Percentiles rank a stretch among this genome's conserved stretches.
phyloP scores from a whole-genome alignment of 1,140 invertebrate species.

The Zaprionus camerounensis region DNA sequence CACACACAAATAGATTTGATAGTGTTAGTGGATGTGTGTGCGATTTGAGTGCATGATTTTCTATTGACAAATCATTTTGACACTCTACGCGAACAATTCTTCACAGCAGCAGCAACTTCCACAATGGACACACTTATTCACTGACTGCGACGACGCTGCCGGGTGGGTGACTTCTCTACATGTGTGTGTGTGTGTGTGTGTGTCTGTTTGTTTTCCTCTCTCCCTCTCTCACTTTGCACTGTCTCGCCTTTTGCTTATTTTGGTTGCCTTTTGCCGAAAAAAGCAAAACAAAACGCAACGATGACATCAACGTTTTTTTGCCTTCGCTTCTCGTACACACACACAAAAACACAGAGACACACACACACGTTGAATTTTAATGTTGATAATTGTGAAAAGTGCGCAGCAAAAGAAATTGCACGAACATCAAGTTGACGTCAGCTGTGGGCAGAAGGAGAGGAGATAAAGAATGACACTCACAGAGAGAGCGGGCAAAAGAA shows the following conservation, averaged over 20 bases:
- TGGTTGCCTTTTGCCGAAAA: conserved; percentile 31
- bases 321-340: conserved; percentile 33
- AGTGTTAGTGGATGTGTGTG: conserved; percentile 5
- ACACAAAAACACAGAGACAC: background rate
- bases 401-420: conserved; percentile 68
- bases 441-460: conserved; percentile 24
- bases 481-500: background rate
- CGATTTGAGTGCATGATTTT: conserved; percentile 39
- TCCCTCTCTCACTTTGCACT: conserved; percentile 1
- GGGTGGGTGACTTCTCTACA: conserved; percentile 15
- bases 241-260: background rate
- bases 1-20: conserved; percentile 15
- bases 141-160: conserved; percentile 39
- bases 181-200: conserved; percentile 15
- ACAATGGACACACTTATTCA: conserved; percentile 50
- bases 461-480: conserved; percentile 13
- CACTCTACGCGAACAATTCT: conserved; percentile 37
- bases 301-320: conserved; percentile 73
- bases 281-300: conserved; percentile 58
- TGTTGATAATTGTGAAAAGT: conserved; percentile 65
- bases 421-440: conserved; percentile 56
- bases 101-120: conserved; percentile 7
- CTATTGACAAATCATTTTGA: conserved; percentile 63
- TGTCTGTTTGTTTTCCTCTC: conserved; percentile 7
- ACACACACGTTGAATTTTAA: conserved; percentile 54